Percentiles rank a stretch among this genome's conserved stretches.
phyloP scores from a whole-genome alignment of 2,113 vertebrate species.

The Cephalopterus ornatus region DNA sequence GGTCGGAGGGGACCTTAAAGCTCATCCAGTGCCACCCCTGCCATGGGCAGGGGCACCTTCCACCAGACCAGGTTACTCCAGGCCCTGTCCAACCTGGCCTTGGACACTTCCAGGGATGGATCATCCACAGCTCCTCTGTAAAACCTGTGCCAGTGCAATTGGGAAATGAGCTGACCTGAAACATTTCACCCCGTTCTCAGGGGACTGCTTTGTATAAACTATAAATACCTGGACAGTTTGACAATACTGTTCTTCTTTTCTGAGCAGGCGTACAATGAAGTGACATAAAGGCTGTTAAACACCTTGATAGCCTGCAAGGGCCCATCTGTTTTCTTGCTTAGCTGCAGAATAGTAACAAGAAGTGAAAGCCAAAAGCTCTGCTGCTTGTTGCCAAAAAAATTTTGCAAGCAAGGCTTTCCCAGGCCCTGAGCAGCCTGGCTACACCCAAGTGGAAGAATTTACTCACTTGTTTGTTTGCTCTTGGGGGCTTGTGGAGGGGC shows the following conservation, averaged over 20 bases:
- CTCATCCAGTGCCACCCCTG: neutral
- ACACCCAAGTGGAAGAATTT: conserved; percentile 65
- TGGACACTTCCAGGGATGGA: neutral
- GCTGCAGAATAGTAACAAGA: conserved; percentile 4
- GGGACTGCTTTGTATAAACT: neutral
- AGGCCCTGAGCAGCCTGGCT: conserved; percentile 55
- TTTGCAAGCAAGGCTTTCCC: conserved; percentile 66
- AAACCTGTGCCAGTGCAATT: neutral
- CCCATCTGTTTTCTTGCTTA: neutral
- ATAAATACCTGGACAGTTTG: neutral
- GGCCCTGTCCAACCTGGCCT: neutral
- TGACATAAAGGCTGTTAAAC: neutral
- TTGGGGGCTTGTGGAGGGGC: conserved; percentile 34
- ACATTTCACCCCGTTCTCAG: neutral
- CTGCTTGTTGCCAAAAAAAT: conserved; percentile 42
- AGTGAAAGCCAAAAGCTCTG: conserved; percentile 46
- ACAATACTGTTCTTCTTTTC: fast-evolving
- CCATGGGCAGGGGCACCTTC: neutral
- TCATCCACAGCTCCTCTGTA: neutral
- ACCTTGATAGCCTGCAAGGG: neutral
- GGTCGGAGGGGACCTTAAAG: neutral
- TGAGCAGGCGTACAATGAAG: neutral
- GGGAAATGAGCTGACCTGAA: neutral
- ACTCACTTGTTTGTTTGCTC: conserved; percentile 60
- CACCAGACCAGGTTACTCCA: fast-evolving